These are phyloP conservation scores for Lepetodrilus schrolli DNA, from an alignment of 2,888 invertebrate species.

Conservation along the genomic window DNA sequence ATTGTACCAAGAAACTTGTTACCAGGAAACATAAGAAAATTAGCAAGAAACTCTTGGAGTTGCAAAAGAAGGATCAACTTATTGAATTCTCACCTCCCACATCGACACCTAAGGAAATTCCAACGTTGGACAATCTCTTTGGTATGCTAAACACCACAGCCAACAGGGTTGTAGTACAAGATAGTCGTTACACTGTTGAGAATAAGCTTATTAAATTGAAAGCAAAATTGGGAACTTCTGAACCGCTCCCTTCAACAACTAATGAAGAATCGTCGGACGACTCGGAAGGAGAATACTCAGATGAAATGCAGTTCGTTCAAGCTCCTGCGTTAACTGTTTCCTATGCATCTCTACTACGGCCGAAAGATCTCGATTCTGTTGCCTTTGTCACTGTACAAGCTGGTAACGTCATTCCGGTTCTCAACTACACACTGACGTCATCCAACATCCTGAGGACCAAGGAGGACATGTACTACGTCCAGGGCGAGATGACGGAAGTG, in stretches of 20 bases:
- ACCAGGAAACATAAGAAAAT: not conserved
- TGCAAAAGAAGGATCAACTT: no score
- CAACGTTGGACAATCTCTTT: no score
- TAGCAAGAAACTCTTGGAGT: not conserved
- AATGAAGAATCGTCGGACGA: not conserved
- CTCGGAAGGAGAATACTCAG: not conserved
- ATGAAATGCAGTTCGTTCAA: not conserved
- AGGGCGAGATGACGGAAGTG: not conserved
- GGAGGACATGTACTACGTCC: not conserved
- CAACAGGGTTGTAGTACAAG: no score
- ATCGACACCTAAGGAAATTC: no score
- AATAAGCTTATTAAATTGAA: no score
- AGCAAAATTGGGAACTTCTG: not conserved
- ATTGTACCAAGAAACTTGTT: not conserved
- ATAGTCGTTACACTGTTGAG: no score
- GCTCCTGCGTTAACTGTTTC: not conserved
- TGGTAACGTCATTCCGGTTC: not conserved
- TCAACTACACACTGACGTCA: not conserved
- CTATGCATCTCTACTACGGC: no score
- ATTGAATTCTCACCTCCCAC: no score
- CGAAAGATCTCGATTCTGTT: not conserved
- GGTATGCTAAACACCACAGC: no score
- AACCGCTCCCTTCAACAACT: no score
- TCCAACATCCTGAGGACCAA: not conserved
- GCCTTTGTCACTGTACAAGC: not conserved